phyloP scores from a whole-genome alignment of 2,113 vertebrate genomes.

The Stictonetta naevosa region DNA sequence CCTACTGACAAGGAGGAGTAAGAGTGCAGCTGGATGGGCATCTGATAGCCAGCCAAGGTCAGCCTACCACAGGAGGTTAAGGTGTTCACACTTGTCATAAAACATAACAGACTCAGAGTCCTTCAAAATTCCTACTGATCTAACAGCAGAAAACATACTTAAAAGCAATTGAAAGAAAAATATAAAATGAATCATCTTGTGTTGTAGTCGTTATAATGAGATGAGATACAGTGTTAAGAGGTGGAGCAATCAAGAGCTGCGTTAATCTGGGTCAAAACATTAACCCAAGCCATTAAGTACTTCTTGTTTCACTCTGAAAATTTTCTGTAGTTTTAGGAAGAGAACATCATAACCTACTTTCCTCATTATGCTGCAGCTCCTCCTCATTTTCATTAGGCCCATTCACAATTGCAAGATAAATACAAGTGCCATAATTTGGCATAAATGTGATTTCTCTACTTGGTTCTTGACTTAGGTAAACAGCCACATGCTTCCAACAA shows the following conservation, averaged over 20 bases:
- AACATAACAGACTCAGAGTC: background rate
- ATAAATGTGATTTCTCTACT: constrained; percentile 46
- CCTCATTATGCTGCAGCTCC: background rate
- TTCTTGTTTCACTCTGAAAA: background rate
- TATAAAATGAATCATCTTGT: background rate
- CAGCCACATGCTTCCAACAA: background rate
- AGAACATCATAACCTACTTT: constrained; percentile 48
- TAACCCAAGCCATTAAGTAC: background rate
- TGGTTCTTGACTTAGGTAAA: constrained; percentile 36
- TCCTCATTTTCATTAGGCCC: constrained; percentile 36
- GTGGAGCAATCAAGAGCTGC: background rate
- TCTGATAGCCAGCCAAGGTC: background rate
- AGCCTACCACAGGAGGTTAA: background rate
- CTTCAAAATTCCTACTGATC: background rate
- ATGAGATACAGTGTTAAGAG: background rate
- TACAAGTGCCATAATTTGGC: constrained; percentile 31
- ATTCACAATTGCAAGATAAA: constrained; percentile 8
- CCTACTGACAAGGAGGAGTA: background rate
- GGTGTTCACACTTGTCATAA: background rate
- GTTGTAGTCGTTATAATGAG: background rate
- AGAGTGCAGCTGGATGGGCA: accelerated
- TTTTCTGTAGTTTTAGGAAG: constrained; percentile 16
- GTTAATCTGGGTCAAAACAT: background rate
- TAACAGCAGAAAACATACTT: background rate
- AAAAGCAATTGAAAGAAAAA: background rate